Evolutionary conservation across 2,797 vertebrate species (phyloP).

Genomic region (Lophotriccus pileatus): DNA sequence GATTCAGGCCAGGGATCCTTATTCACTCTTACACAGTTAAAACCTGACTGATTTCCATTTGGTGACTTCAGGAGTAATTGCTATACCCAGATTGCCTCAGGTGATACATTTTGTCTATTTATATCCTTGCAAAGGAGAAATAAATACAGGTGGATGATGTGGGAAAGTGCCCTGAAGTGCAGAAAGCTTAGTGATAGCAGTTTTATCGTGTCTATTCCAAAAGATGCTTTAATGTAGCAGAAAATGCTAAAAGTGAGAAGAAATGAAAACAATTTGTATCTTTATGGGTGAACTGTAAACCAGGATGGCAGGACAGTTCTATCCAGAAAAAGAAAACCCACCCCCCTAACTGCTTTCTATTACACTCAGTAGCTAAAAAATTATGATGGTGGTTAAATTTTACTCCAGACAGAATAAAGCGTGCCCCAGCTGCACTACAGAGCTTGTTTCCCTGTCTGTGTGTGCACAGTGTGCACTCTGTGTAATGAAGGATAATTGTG

Average conservation of each 20-base stretch:
- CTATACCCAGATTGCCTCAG: neutral
- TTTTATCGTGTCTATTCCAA: neutral
- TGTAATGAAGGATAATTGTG: constrained; percentile 31
- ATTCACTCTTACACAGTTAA: neutral
- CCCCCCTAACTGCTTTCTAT: neutral
- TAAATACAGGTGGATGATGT: neutral
- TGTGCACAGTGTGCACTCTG: neutral
- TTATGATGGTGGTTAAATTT: neutral
- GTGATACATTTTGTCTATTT: neutral
- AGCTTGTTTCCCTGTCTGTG: neutral
- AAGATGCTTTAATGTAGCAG: neutral
- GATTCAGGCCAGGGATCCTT: neutral
- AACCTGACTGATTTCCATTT: neutral
- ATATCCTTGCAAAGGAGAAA: neutral
- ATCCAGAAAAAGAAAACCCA: neutral
- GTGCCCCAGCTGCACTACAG: neutral
- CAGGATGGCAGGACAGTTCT: neutral
- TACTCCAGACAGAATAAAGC: neutral
- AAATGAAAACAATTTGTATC: neutral
- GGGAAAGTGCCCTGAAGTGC: neutral
- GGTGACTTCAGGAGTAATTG: neutral
- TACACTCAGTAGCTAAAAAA: neutral
- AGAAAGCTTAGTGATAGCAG: neutral
- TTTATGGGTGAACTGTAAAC: neutral
- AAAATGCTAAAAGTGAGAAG: neutral